Percentiles rank a stretch among this genome's conserved stretches.
Evolutionary conservation across 2,797 vertebrate genomes (phyloP).

Genomic region (Forpus xanthops): DNA sequence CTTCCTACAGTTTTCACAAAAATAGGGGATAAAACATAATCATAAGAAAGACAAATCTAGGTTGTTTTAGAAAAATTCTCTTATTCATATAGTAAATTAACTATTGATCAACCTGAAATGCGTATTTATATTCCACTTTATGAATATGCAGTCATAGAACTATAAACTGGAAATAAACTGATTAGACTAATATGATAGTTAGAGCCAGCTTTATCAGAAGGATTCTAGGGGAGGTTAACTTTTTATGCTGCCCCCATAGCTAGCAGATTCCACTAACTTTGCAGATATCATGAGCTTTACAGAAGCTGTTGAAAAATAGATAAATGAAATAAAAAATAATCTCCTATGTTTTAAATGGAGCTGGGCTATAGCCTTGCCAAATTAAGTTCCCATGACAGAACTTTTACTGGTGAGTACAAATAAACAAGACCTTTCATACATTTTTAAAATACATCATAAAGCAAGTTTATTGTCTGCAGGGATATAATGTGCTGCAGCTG

Average conservation of each 20-base stretch:
- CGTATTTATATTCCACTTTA: not conserved
- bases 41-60: not conserved
- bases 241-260: not conserved
- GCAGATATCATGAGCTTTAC: not conserved
- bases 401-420: not conserved
- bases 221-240: not conserved
- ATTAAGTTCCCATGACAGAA: not conserved
- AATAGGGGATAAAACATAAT: not conserved
- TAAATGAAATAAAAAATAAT: not conserved
- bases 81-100: not conserved
- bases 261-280: not conserved
- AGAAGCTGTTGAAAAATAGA: not conserved
- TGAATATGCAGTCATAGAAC: not conserved
- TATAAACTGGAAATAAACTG: not conserved
- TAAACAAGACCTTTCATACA: not conserved
- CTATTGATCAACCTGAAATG: not conserved
- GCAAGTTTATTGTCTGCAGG: not conserved
- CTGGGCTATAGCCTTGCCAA: not conserved
- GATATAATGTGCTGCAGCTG: not conserved
- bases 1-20: not conserved
- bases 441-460: not conserved
- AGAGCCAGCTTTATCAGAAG: not conserved
- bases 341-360: not conserved
- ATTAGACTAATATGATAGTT: not conserved
- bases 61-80: not conserved